Evolutionary conservation across 2,888 invertebrate genomes (phyloP).

Genomic region (Panopea generosa): DNA sequence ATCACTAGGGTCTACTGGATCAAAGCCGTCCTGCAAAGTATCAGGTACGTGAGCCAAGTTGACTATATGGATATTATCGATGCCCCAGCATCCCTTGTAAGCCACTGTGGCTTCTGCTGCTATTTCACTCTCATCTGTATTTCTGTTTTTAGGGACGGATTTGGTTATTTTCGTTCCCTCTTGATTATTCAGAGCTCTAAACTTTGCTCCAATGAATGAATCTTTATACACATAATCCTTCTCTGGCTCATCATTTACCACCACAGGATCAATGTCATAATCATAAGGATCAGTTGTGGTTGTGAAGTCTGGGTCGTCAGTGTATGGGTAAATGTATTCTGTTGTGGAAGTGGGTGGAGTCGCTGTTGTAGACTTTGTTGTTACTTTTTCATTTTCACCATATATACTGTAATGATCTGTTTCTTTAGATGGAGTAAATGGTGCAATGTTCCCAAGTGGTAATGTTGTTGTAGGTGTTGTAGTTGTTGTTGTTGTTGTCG

Average conservation of each 20-base stretch:
- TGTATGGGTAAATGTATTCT: no score
- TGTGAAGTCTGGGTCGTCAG: background rate
- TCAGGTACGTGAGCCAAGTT: constrained; percentile 80
- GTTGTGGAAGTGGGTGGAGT: no score
- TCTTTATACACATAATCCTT: no score
- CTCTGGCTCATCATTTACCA: constrained; percentile 20
- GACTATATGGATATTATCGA: constrained; percentile 84
- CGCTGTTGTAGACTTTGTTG: no score
- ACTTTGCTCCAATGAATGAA: background rate
- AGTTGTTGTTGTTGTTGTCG: background rate
- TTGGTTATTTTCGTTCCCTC: background rate
- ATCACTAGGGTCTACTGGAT: constrained; percentile 84
- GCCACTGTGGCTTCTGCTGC: constrained; percentile 30
- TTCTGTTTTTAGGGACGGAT: background rate
- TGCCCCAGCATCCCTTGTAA: constrained; percentile 83
- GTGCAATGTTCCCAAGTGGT: no score
- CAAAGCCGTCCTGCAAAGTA: constrained; percentile 83
- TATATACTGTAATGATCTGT: no score
- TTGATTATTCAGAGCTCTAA: constrained; percentile 17
- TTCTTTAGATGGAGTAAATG: no score
- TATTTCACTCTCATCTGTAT: background rate
- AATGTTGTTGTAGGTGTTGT: constrained; percentile 1
- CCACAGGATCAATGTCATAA: constrained; percentile 17
- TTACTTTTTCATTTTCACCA: no score
- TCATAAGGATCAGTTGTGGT: constrained; percentile 2